Evolutionary conservation across 2,797 vertebrate genomes (phyloP), one percentile per base, ranked within the genome.

Genomic region (Setipinna tenuifilis): DNA sequence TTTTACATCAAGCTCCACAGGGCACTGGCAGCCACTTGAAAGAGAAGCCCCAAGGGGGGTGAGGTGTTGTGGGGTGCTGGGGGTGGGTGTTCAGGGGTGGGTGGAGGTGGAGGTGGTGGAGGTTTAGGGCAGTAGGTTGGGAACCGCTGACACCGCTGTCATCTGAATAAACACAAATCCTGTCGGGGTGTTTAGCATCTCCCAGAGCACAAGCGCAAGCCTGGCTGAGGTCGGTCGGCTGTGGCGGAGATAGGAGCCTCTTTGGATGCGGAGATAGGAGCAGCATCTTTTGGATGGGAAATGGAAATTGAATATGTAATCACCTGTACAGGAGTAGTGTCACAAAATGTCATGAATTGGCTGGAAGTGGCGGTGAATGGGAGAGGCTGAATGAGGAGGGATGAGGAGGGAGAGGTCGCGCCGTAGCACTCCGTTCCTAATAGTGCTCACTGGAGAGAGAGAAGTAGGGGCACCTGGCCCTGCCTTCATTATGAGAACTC

Each of bases 271-370:
- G 81, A 86, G 82, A 82, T 87, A 82, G 59, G 83, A 71, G 83
- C 83, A 81, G 59, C 82, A n/a, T n/a, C n/a, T n/a, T 41, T 41
- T 41, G 35, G 35, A 41, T 41, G 35, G 86, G 87, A 87, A 91
- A 88, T 83, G 85, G 75, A 89, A 87, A 89, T 89, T 82, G 65
- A 46, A 81, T 87, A 83, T 85, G 54, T 89, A 88, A 89, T 86
- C 87, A 88, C 85, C 86, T 87, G 83, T 86, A 81, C 80, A 83
- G 85, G 23, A 75, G 50, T 78, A 81, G 85, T 84, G 83, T 75
- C 81, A 86, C 86, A 81, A 81, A 85, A 85, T 85, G 81, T 82
- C 65, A 31, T 82, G 23, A 86, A 87, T 78, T 54, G 48, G 88
- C 85, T 58, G 71, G 71, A 54, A 54, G 50, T 54, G 7, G 50